Evolutionary conservation across 2,888 invertebrate species (phyloP), one percentile per base, ranked within the genome.

Genomic region (Dermolepida albohirtum): DNA sequence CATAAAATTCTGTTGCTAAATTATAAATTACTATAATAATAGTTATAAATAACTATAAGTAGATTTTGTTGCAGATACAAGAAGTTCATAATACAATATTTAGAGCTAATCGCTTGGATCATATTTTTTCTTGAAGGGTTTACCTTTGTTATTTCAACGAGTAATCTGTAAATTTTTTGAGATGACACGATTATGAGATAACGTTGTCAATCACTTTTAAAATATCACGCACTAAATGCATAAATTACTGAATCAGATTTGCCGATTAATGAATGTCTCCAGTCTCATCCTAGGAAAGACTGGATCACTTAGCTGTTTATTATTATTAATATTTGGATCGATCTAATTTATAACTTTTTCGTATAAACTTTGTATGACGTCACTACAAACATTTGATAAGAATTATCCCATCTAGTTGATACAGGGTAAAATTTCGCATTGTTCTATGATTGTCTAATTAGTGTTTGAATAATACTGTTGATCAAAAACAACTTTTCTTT

Each of bases 181-280:
- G 71, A 71, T 4, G 70, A 27, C 8, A 73, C 68, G 64, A 71
- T 67, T 17, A 73, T 74, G 72, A n/a, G n/a, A n/a, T n/a, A n/a
- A n/a, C n/a, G n/a, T n/a, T n/a, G n/a, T n/a, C n/a, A n/a, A n/a
- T n/a, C n/a, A 16, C 22, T 70, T 69, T 71, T 72, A 1, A 72
- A 54, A 52, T 74, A 75, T 41, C 74, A 44, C 10, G 71, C 72
- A 11, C 71, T 72, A 67, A 66, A 74, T 14, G 71, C 71, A 47
- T 70, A 73, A 50, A 74, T 73, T 29, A 71, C 43, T 39, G 14
- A 1, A 59, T 73, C 69, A 41, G 65, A 69, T 71, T 71, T 73
- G 8, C 57, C 72, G 27, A 65, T 65, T 10, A 72, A 27, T 34
- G 47, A 49, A 49, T 22, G 70, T 65, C 57, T 73, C 73, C 4